Evolutionary conservation across 2,113 vertebrate genomes (phyloP).

Genomic region (Rhinolophus sinicus): DNA sequence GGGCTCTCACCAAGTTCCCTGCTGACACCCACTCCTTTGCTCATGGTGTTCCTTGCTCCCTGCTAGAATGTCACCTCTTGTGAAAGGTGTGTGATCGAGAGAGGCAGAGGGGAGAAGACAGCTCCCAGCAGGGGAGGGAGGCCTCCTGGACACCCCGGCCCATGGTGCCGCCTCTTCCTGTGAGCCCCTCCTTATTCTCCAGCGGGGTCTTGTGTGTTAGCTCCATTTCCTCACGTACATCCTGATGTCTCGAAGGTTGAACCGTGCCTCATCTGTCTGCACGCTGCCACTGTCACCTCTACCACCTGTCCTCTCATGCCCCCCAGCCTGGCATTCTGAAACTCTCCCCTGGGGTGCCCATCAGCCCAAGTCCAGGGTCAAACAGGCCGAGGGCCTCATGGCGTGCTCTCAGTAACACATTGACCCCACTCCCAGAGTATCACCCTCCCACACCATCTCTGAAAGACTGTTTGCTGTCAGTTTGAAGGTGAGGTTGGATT

Average conservation of each 20-base stretch:
- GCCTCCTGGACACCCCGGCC: neutral
- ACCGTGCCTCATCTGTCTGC: neutral
- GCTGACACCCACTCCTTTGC: neutral
- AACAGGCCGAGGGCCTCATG: accelerated
- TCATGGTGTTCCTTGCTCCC: neutral
- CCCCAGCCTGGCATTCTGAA: neutral
- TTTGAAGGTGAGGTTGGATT: neutral
- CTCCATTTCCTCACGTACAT: neutral
- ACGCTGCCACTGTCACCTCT: accelerated
- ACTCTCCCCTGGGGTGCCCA: neutral
- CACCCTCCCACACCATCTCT: neutral
- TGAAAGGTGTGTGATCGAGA: neutral
- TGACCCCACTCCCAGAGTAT: neutral
- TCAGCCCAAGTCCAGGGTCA: neutral
- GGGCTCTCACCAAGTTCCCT: neutral
- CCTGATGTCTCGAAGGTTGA: neutral
- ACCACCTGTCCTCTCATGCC: neutral
- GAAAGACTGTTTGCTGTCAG: neutral
- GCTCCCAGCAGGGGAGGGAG: neutral
- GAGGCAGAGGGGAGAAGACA: neutral
- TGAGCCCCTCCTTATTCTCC: neutral
- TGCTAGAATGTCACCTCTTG: neutral
- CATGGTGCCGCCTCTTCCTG: accelerated
- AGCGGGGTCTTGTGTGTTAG: accelerated
- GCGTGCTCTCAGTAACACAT: accelerated